These are phyloP conservation scores for Chaetops frenatus DNA, from an alignment of 2,113 vertebrate genomes.

Conservation along the genomic window DNA sequence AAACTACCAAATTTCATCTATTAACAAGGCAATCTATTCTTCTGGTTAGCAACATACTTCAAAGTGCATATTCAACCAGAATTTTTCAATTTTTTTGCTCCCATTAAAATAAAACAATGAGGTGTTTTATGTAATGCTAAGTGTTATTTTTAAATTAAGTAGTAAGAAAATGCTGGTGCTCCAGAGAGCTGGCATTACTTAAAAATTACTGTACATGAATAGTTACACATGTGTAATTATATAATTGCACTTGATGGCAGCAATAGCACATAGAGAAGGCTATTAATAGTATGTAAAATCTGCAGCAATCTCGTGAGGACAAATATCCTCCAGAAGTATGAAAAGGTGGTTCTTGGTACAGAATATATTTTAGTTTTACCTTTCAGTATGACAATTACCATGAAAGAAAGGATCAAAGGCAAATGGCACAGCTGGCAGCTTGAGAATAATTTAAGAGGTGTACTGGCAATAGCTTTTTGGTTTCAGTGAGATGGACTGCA, in stretches of 20 bases:
- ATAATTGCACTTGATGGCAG: conserved; percentile 69
- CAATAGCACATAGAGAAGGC: conserved; percentile 47
- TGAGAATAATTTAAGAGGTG: conserved; percentile 58
- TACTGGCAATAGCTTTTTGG: conserved; percentile 21
- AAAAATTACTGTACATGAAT: background rate
- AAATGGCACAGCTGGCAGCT: conserved; percentile 47
- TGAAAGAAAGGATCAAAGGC: conserved; percentile 52
- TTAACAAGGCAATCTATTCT: background rate
- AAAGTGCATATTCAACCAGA: background rate
- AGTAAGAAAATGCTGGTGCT: background rate
- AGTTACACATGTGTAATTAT: conserved; percentile 46
- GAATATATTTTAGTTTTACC: conserved; percentile 45
- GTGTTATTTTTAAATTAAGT: background rate
- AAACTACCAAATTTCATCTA: background rate
- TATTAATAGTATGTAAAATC: conserved; percentile 28
- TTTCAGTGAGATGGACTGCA: conserved; percentile 49
- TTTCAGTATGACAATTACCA: conserved; percentile 46
- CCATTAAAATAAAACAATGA: background rate
- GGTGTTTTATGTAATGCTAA: background rate
- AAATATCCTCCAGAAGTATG: background rate
- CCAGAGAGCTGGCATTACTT: conserved; percentile 10
- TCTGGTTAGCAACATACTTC: background rate
- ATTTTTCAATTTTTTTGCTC: background rate
- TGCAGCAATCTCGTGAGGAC: background rate
- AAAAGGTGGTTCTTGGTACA: conserved; percentile 11